Evolutionary conservation across 2,113 vertebrate genomes (phyloP), one percentile per base, ranked within the genome.

Genomic region (Euleptes europaea): DNA sequence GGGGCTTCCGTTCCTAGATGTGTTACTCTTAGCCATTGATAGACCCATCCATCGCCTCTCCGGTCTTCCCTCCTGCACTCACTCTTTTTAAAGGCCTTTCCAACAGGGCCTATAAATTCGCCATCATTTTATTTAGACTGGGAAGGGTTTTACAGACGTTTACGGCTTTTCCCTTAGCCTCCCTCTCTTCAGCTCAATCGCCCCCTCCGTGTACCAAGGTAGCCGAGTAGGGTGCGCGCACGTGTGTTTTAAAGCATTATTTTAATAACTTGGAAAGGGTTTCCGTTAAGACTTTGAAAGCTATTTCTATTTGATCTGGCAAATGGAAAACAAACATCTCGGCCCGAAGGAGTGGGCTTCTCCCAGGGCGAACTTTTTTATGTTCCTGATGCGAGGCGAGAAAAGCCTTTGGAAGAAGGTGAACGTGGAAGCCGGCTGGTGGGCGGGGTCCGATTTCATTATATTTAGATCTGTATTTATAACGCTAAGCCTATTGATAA

Each of bases 381-480:
- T 92, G 86, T 91, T 93, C 91, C 92, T 91, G 84, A 38, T 88
- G 78, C 70, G 82, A 40, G 84, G 21, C 70, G 76, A 84, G 82
- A 89, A 91, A 93, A 87, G 79, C 84, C 87, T 88, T 91, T 91
- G 88, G 85, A 94, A 90, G 85, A 94, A 90, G 78, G 88, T 47
- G 33, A 80, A 40, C 1, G 63, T n/a, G 72, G n/a, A 38, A 80
- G 74, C 9, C 63, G 76, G 81, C 5, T 7, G 7, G 51, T 35
- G 40, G 66, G 81, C 49, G 40, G 33, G 21, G 63, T 92, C 90
- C 83, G 69, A 54, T 94, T 94, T 92, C 87, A 86, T 92, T 93
- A 91, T 89, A 90, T 94, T 93, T 90, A 91, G 88, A 89, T 84
- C 88, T 93, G 88, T 79, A 89, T 93, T 95, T 93, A 92, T 90